Base-by-base conservation (phyloP, 2,888 invertebrate species). In the Phaedon cochleariae region DNA sequence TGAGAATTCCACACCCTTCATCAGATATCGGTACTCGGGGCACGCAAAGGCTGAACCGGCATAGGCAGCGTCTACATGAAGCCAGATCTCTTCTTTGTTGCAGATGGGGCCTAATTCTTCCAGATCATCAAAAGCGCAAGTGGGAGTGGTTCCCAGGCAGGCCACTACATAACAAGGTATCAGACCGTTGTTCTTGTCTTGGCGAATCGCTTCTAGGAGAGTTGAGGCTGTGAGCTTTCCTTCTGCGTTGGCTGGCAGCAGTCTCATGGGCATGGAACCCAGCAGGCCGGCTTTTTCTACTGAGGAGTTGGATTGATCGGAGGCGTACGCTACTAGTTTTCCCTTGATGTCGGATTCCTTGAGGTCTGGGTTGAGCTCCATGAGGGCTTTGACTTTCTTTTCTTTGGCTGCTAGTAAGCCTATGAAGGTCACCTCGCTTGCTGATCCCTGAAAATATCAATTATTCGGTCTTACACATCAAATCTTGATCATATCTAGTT, bases 51-150 rank as follows among this genome's bases (percentile, higher is more conserved):
- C 95, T 5, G 93, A 90, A 0, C 98, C 94, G 1, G 98, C 98
- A 81, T 98, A 99, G 0, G 98, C 98, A 0, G 97, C 98, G 79
- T 98, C 98, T 0, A 98, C 90, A 80, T 98, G 98, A 15, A 97
- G 85, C 98, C 98, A 98, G 0, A 97, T 83, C 26, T 89, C 85
- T 72, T 90, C 86, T 75, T 88, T 84, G 48, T 89, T 85, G 78
- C 97, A 97, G 34, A 98, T 87, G 6, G 90, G 90, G 0, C 95
- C 96, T 45, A 98, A 81, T 81, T 95, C 94, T 29, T 88, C 85
- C n/a, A 98, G 84, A 71, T 93, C 91, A 81, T 98, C 98, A 80
- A 96, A 98, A 0, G 97, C 95, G 77, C 92, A 92, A 7, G 90
- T 90, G 0, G 90, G 89, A 0, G 93, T 93, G 0, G 92, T 92